phyloP scores from a whole-genome alignment of 2,888 invertebrate genomes.

The Cetonia aurata region DNA sequence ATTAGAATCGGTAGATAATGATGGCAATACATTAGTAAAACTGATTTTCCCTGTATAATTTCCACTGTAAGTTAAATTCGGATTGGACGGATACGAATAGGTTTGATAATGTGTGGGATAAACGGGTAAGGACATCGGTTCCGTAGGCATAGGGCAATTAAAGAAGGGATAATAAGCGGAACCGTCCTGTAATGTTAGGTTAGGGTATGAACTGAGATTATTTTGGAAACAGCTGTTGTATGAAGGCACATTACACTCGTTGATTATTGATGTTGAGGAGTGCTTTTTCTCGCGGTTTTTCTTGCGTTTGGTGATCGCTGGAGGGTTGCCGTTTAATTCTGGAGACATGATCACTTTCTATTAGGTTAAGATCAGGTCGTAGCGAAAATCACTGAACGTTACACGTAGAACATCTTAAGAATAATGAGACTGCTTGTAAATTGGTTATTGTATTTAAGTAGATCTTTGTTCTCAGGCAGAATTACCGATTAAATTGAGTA shows the following conservation, averaged over 20 bases:
- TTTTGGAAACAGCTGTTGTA: conserved; percentile 56
- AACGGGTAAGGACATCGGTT: conserved; percentile 76
- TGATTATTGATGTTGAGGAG: conserved; percentile 34
- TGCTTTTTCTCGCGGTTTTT: conserved; percentile 58
- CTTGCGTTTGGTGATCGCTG: conserved; percentile 64
- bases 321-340: conserved; percentile 64
- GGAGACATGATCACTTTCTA: conserved; percentile 52
- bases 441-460: conserved; percentile 14
- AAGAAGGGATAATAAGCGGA: conserved; percentile 59
- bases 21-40: conserved; percentile 44
- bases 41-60: conserved; percentile 32
- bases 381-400: conserved; percentile 14
- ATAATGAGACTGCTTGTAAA: neutral
- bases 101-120: conserved; percentile 67
- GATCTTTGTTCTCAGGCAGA: conserved; percentile 30
- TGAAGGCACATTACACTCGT: conserved; percentile 56
- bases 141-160: conserved; percentile 65
- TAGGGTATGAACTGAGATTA: conserved; percentile 42
- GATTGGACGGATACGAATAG: conserved; percentile 50
- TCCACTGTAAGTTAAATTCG: conserved; percentile 42
- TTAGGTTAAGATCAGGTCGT: conserved; percentile 16
- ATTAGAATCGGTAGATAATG: conserved; percentile 57
- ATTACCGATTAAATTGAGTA: conserved; percentile 30
- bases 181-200: conserved; percentile 56
- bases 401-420: neutral